Evolutionary conservation across 2,888 invertebrate species (phyloP).

Genomic region (Melinaea menophilus): DNA sequence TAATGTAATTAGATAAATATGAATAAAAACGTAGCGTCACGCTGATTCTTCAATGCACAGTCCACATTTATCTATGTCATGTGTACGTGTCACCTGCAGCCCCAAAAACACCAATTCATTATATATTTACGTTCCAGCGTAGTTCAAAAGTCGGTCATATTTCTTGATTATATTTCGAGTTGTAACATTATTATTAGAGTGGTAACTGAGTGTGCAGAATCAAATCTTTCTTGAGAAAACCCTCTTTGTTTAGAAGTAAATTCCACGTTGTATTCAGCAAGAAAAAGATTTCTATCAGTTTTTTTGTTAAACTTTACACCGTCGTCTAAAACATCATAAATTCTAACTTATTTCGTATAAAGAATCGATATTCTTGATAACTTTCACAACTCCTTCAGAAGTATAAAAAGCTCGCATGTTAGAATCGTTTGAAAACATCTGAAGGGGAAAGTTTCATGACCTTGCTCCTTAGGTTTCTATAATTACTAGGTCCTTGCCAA

Average conservation of each 20-base stretch:
- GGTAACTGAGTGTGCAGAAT: too few relatives aligned
- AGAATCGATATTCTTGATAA: constrained; percentile 8
- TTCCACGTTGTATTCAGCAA: too few relatives aligned
- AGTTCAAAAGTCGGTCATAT: constrained; percentile 24
- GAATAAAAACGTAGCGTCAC: constrained; percentile 21
- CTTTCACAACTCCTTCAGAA: constrained; percentile 19
- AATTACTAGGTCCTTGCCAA: constrained; percentile 29
- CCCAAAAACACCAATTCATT: constrained; percentile 24
- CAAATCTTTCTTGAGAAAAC: too few relatives aligned
- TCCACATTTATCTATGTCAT: constrained; percentile 21
- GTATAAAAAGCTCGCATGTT: constrained; percentile 34
- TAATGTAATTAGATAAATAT: constrained; percentile 21
- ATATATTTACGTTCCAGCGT: constrained; percentile 20
- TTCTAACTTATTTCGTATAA: background rate
- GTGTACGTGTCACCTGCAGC: constrained; percentile 18
- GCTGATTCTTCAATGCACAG: constrained; percentile 17
- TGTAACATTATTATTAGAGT: background rate
- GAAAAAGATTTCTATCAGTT: too few relatives aligned
- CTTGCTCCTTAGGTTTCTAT: constrained; percentile 40
- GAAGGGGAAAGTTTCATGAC: constrained; percentile 51
- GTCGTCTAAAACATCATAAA: too few relatives aligned
- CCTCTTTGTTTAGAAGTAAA: too few relatives aligned
- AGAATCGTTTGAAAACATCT: constrained; percentile 26
- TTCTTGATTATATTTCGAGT: background rate
- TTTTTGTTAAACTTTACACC: too few relatives aligned